Evolutionary conservation across 1,140 invertebrate species (phyloP).

Genomic region (Orius insidiosus): DNA sequence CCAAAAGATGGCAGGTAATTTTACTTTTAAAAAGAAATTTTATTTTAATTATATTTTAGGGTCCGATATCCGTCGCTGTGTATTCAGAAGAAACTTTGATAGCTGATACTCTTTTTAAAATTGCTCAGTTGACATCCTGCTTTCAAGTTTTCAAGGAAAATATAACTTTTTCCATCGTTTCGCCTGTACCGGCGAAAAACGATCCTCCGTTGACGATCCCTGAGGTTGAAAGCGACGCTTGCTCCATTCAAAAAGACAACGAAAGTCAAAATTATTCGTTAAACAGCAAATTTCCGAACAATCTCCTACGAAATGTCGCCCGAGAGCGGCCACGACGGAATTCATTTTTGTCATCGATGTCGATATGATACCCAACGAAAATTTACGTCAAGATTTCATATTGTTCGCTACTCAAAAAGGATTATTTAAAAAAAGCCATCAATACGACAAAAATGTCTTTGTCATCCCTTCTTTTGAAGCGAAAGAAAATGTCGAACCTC

Average conservation of each 20-base stretch:
- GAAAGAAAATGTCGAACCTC: conserved; percentile 24
- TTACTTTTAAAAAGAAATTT: neutral
- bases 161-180: conserved; percentile 34
- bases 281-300: conserved; percentile 31
- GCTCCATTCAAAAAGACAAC: neutral
- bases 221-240: neutral
- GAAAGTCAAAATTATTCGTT: conserved; percentile 18
- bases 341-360: conserved; percentile 38
- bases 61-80: conserved; percentile 35
- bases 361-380: conserved; percentile 34
- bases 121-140: conserved; percentile 29
- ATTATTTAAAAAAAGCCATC: conserved; percentile 19
- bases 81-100: conserved; percentile 30
- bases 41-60: conserved; percentile 20
- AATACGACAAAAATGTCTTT: conserved; percentile 31
- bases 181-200: conserved; percentile 19
- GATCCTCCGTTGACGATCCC: conserved; percentile 17
- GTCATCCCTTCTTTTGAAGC: conserved; percentile 42
- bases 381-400: conserved; percentile 26
- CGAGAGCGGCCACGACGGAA: conserved; percentile 27
- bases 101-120: conserved; percentile 25
- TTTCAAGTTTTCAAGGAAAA: conserved; percentile 25
- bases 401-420: conserved; percentile 21
- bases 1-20: conserved; percentile 24
- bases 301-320: conserved; percentile 38